Evolutionary conservation across 2,113 vertebrate genomes (phyloP).

Genomic region (Tetrax tetrax): DNA sequence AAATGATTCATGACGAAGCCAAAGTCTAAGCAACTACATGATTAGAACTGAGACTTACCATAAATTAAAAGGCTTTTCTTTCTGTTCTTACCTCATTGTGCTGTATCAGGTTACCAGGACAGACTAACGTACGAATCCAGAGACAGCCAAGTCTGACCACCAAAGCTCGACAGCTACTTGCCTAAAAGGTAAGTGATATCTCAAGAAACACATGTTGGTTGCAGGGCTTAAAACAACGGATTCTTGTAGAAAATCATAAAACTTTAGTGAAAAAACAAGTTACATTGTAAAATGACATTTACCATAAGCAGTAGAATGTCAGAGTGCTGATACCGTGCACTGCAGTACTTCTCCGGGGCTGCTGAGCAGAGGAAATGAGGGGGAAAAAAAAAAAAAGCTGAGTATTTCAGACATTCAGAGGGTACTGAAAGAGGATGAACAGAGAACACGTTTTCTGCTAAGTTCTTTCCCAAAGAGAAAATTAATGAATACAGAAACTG

Average conservation of each 20-base stretch:
- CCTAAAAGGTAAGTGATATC: conserved; percentile 35
- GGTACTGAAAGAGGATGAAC: conserved; percentile 25
- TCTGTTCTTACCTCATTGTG: conserved; percentile 10
- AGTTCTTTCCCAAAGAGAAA: not conserved
- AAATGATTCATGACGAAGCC: conserved; percentile 70
- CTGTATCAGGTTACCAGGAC: conserved; percentile 63
- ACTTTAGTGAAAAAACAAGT: not conserved
- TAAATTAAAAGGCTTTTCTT: conserved; percentile 62
- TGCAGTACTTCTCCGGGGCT: not conserved
- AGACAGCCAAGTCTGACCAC: not conserved
- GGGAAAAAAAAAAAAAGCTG: not conserved
- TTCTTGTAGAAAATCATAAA: conserved; percentile 57
- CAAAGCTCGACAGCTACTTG: conserved; percentile 7
- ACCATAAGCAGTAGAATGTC: conserved; percentile 44
- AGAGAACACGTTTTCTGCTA: not conserved
- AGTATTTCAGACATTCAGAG: not conserved
- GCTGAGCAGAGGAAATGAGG: not conserved
- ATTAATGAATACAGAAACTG: not conserved
- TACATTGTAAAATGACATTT: conserved; percentile 62
- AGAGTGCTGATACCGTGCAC: not conserved
- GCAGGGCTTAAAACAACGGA: conserved; percentile 34
- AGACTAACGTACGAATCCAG: not conserved
- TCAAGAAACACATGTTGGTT: conserved; percentile 36
- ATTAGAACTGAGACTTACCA: conserved; percentile 59
- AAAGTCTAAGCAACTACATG: conserved; percentile 47